Evolutionary conservation across 2,113 vertebrate species (phyloP).

Genomic region (Leuciscus idus): DNA sequence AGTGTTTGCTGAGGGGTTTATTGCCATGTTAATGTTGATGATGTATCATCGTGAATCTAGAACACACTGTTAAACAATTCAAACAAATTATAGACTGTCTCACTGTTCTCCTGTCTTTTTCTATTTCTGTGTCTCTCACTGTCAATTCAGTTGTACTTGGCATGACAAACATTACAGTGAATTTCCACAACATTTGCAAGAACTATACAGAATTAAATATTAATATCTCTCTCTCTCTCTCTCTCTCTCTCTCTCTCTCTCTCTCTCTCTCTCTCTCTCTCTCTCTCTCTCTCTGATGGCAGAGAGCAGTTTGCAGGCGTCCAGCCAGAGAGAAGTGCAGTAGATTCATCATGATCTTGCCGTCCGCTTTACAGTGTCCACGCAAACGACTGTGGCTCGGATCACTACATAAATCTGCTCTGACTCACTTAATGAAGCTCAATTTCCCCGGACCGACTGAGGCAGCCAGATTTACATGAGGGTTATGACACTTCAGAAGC

Average conservation of each 20-base stretch:
- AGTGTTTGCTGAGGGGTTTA: neutral
- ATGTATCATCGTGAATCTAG: slow-evolving; percentile 14
- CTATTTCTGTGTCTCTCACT: neutral
- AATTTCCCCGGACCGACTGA: slow-evolving; percentile 54
- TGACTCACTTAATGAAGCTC: slow-evolving; percentile 75
- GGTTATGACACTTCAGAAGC: slow-evolving; percentile 68
- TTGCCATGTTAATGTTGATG: slow-evolving; percentile 38
- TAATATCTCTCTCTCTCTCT: neutral
- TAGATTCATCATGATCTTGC: slow-evolving; percentile 76
- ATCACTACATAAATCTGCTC: slow-evolving; percentile 79
- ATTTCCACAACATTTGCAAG: slow-evolving; percentile 1
- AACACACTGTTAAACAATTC: slow-evolving; percentile 15
- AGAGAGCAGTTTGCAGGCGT: slow-evolving; percentile 67
- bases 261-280: no score
- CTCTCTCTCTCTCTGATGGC: neutral
- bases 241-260: neutral
- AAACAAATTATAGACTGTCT: slow-evolving; percentile 3
- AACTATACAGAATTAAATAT: neutral
- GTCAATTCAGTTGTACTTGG: neutral
- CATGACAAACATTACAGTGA: neutral
- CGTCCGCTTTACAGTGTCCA: slow-evolving; percentile 66
- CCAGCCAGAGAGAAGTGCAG: slow-evolving; percentile 70
- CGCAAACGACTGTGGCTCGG: slow-evolving; percentile 71
- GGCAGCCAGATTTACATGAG: slow-evolving; percentile 71
- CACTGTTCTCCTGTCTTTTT: neutral